phyloP scores from a whole-genome alignment of 2,797 vertebrate genomes.

The Etheostoma nigrum region DNA sequence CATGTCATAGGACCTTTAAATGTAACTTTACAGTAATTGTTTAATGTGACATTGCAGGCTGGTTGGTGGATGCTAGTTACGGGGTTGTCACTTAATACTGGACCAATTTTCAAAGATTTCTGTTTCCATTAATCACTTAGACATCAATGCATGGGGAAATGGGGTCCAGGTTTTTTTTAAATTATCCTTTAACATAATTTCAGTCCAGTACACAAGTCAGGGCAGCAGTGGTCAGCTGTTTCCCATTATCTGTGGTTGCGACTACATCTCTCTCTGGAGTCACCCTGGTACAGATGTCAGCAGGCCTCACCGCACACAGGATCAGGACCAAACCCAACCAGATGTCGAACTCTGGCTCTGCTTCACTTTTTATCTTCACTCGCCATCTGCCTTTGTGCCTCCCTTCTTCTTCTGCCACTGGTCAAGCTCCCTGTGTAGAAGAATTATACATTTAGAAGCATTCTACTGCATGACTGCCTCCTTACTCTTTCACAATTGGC shows the following conservation, averaged over 20 bases:
- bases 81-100: too few relatives aligned
- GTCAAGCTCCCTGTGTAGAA: not conserved
- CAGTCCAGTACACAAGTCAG: not conserved
- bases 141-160: too few relatives aligned
- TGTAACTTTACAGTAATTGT: not conserved
- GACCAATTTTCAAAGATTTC: too few relatives aligned
- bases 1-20: not conserved
- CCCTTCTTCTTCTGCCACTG: not conserved
- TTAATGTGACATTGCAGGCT: not conserved
- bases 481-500: too few relatives aligned
- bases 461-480: not conserved
- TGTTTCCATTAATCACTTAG: too few relatives aligned
- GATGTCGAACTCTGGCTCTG: conserved; percentile 21
- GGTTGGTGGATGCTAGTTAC: too few relatives aligned
- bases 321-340: conserved; percentile 25
- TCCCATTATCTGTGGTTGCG: conserved; percentile 24
- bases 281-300: conserved; percentile 18
- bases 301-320: conserved; percentile 21
- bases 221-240: conserved; percentile 16
- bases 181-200: not conserved
- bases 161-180: too few relatives aligned
- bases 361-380: not conserved
- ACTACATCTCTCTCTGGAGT: conserved; percentile 17
- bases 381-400: not conserved
- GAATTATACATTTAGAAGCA: not conserved